Evolutionary conservation across 2,113 vertebrate genomes (phyloP), one percentile per base, ranked within the genome.

Genomic region (Rhombomys opimus): DNA sequence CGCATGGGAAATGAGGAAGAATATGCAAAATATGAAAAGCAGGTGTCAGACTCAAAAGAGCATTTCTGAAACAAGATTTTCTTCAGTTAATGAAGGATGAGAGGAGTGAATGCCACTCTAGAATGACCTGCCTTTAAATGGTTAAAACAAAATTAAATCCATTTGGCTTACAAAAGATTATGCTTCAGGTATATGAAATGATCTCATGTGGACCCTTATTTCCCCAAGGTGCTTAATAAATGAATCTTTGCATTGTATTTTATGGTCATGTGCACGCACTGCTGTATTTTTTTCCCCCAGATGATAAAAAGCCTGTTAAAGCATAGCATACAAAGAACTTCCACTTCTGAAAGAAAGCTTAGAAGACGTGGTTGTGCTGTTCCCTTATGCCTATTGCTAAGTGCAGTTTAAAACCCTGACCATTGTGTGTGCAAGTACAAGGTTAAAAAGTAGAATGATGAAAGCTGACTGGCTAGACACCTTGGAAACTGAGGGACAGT

Each of bases 61-160:
- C 54, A 65, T 46, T 70, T 73, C 68, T 57, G 25, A 76, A 89
- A 75, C 78, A 82, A 59, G 18, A 38, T 41, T 94, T 81, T 77
- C 30, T 89, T 91, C 61, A 80, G 46, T 89, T 93, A 91, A 86
- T 14, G 9, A 86, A 91, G 78, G 52, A 25, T 14, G 52, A 92
- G 80, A 93, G 75, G 73, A 94, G 65, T 41, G 41, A 72, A 57
- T 87, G 54, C 10, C 35, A 41, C 54, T 73, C 13, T 82, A 89
- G 82, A 70, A n/a, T 9, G 4, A 25, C 80, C 80, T 70, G 18
- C 75, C 78, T 95, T 20, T 76, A 87, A 91, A 94, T 52, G 22
- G 63, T 35, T 70, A 89, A 92, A 89, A 94, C 25, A 77, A 97
- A 96, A 96, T 95, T 72, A 96, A 96, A 96, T 95, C 81, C 89